Base-by-base conservation (phyloP, 2,888 invertebrate species). In the Acronicta alni region DNA sequence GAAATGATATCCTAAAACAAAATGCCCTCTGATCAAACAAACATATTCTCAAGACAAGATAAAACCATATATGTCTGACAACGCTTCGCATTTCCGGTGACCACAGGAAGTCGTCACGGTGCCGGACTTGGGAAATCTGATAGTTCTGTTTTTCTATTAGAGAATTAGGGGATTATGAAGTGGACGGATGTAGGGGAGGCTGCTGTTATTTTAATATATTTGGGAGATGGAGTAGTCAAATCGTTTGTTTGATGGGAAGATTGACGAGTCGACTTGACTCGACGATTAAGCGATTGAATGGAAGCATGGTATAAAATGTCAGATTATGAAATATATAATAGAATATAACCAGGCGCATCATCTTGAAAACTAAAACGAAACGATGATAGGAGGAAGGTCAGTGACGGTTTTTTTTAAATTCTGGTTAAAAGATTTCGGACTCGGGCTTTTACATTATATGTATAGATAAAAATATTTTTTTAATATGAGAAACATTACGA, bases 61-160 rank as follows among this genome's bases (percentile, higher is more conserved):
- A 73, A 73, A 77, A 75, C 54, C 54, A 75, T 75, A 64, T 39
- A 57, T 46, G 44, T 48, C 77, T 79, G 80, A 81, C 81, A 84
- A 82, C 83, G 80, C 62, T 84, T 82, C 83, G 80, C 62, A 84
- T 84, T 81, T 89, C 90, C 90, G 84, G 82, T 60, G 56, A 60
- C 70, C 65, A 64, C 88, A 89, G 92, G 92, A 92, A 86, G 89
- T 88, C 87, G 89, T 88, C 87, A 87, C 84, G 81, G 80, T 84
- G 85, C 85, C 84, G 86, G 83, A 70, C 79, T 72, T 70, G 79
- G 85, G 91, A 90, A 87, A 91, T 89, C 86, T 84, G 89, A 91
- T 91, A 75, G 66, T 88, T 83, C 87, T 86, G 85, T 89, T 86
- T 89, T 91, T 92, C 92, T 92, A 92, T 93, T 92, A 93, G 87